Evolutionary conservation across 2,888 invertebrate genomes (phyloP).

Genomic region (Myopa testacea): DNA sequence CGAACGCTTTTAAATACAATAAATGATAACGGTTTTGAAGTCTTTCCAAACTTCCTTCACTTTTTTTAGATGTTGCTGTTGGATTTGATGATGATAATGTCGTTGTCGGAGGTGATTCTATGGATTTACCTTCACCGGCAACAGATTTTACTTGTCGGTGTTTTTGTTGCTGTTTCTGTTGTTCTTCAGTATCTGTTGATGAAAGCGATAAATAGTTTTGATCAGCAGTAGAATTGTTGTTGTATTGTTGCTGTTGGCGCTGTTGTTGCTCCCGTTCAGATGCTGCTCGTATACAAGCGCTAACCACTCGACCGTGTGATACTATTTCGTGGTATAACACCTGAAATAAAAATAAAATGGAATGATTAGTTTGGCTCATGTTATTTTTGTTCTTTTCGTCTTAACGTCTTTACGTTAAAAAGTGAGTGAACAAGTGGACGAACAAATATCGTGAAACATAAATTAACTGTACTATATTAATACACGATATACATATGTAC

Average conservation of each 20-base stretch:
- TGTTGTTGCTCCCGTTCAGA: constrained; percentile 69
- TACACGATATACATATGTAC: not conserved
- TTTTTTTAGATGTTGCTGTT: constrained; percentile 48
- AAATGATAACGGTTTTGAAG: constrained; percentile 92
- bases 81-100: constrained; percentile 34
- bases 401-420: too few species aligned
- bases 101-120: constrained; percentile 52
- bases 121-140: constrained; percentile 34
- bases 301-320: constrained; percentile 89
- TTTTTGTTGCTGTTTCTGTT: constrained; percentile 54
- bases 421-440: too few species aligned
- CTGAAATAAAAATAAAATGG: constrained; percentile 70
- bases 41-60: constrained; percentile 70
- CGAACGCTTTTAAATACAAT: constrained; percentile 87
- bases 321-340: constrained; percentile 93
- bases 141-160: constrained; percentile 48
- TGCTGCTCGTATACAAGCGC: constrained; percentile 80
- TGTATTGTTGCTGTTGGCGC: constrained; percentile 52
- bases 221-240: constrained; percentile 58
- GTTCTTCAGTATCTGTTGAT: constrained; percentile 52
- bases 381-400: too few species aligned
- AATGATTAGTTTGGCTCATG: not conserved
- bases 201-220: constrained; percentile 56
- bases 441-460: too few species aligned
- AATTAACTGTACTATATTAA: too few species aligned